Evolutionary conservation across 2,113 vertebrate genomes (phyloP).

Genomic region (Vimba vimba): DNA sequence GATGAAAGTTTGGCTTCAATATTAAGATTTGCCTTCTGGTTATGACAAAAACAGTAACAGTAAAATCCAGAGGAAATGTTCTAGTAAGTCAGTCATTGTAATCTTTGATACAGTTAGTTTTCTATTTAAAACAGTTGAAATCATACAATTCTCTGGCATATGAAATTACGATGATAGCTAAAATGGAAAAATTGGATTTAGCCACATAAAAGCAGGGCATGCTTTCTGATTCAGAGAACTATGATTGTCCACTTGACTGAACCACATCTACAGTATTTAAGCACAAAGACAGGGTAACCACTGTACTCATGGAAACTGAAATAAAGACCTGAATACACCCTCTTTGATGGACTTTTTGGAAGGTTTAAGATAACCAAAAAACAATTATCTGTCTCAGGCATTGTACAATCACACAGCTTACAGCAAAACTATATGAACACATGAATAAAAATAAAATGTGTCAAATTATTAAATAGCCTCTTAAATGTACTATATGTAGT

Average conservation of each 20-base stretch:
- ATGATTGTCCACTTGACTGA: conserved; percentile 51
- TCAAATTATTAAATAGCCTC: not conserved
- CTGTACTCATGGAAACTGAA: not conserved
- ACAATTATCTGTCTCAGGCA: not conserved
- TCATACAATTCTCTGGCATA: not conserved
- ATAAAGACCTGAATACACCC: not conserved
- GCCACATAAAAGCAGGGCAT: conserved; percentile 51
- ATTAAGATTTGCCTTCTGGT: not conserved
- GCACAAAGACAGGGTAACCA: not conserved
- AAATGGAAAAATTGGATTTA: conserved; percentile 35
- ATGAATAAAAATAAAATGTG: not conserved
- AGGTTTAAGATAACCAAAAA: not conserved
- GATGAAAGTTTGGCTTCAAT: not conserved
- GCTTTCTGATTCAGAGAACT: conserved; percentile 46
- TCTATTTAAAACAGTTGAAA: conserved; percentile 53
- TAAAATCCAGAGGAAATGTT: conserved; percentile 28
- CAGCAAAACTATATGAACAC: not conserved
- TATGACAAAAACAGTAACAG: conserved; percentile 22
- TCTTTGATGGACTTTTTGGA: not conserved
- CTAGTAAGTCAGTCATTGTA: conserved; percentile 14
- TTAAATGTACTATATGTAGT: not conserved
- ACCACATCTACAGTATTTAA: conserved; percentile 31
- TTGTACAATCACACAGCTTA: not conserved
- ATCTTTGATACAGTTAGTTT: conserved; percentile 22
- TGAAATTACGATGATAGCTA: not conserved